These are phyloP conservation scores for Eubasilissa splendida DNA, from an alignment of 2,888 invertebrate species.

Conservation along the genomic window DNA sequence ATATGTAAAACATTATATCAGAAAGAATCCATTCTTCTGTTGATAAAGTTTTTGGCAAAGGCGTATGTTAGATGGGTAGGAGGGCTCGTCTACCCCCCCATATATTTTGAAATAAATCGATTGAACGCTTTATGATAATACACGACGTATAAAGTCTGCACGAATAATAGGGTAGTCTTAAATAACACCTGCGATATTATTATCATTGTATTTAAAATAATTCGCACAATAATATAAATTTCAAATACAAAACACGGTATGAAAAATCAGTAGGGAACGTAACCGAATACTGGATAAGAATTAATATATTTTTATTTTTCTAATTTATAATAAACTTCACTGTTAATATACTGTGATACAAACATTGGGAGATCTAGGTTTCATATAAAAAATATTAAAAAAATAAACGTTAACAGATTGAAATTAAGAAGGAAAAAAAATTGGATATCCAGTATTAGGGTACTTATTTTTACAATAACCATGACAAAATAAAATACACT, in stretches of 20 bases:
- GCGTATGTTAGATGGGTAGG: slow-evolving; percentile 50
- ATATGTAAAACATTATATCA: slow-evolving; percentile 52
- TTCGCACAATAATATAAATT: not conserved
- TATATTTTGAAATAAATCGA: slow-evolving; percentile 56
- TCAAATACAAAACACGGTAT: not conserved
- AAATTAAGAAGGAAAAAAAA: no score
- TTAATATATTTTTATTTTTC: no score
- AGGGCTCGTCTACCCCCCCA: slow-evolving; percentile 37
- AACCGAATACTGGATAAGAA: no score
- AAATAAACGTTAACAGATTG: no score
- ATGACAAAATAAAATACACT: no score
- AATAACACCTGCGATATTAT: slow-evolving; percentile 19
- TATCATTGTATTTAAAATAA: not conserved
- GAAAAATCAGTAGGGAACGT: not conserved
- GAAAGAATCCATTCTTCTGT: slow-evolving; percentile 44
- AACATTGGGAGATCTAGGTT: no score
- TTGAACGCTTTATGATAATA: slow-evolving; percentile 55
- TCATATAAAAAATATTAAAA: no score
- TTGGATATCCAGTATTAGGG: no score
- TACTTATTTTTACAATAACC: no score
- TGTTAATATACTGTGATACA: no score
- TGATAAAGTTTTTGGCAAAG: slow-evolving; percentile 54
- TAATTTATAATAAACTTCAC: no score
- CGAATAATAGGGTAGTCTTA: slow-evolving; percentile 32
- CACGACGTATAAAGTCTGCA: slow-evolving; percentile 47